Evolutionary conservation across 2,797 vertebrate genomes (phyloP), one percentile per base, ranked within the genome.

Genomic region (Petrocephalus schoutedeni): DNA sequence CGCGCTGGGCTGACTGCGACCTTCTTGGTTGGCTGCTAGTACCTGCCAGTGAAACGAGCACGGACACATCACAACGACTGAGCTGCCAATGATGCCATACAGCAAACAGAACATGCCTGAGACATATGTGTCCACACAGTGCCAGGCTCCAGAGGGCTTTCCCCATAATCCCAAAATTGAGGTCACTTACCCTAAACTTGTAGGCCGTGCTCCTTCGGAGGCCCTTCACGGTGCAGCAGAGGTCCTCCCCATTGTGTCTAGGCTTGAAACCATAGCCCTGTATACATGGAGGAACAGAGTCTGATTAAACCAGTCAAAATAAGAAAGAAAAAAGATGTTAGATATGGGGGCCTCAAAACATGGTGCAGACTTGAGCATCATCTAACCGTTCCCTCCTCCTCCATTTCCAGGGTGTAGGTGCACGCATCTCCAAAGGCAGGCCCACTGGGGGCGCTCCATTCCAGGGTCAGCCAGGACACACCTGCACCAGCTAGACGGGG

Each of bases 261-360:
- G 93, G 93, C 57, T 95, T 95, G 90, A 96, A 97, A 49, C 95
- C 96, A 71, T 96, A 94, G 58, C 93, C 95, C 96, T 97, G 89
- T 1, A 74, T 59, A 83, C 87, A 21, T 89, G 67, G 64, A 49
- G 59, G 45, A 49, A 77, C 51, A 51, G 16, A 45, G 28, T 71
- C 5, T 45, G 45, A 21, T 80, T 51, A 80, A 80, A 16, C 74
- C 74, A 80, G 19, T 12, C 14, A 4, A 23, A 45, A 58, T 23
- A 49, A 32, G 8, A 83, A 19, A 41, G 16, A 19, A 19, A 41
- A 41, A 57, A n/a, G 4, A 83, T 28, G 21, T 54, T 83, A 51
- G 83, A 64, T 64, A 53, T 64, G 16, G 23, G 28, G 74, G 53
- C 67, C 1, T 82, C 14, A 58, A 32, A 84, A 23, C 10, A 10